These are phyloP conservation scores for Gymnothorax javanicus DNA, from an alignment of 2,797 vertebrate species.

Conservation along the genomic window DNA sequence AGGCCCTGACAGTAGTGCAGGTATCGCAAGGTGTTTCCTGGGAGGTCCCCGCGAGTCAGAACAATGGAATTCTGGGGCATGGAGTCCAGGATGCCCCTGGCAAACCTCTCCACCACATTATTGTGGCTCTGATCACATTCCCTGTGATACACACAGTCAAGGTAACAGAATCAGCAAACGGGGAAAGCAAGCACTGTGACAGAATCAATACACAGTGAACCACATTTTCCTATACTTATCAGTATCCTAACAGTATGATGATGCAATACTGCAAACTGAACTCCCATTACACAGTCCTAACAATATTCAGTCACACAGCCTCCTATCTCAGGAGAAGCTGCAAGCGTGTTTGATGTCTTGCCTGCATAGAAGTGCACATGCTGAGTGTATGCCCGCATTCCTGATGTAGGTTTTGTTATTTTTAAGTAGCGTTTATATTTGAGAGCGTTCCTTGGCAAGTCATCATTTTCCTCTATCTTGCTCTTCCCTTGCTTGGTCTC, in stretches of 20 bases:
- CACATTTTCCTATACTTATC: conserved; percentile 33
- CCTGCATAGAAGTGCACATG: conserved; percentile 32
- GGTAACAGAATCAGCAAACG: conserved; percentile 23
- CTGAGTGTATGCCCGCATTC: conserved; percentile 18
- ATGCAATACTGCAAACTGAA: neutral
- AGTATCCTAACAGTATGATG: neutral
- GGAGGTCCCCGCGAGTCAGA: conserved; percentile 92
- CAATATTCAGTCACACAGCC: conserved; percentile 3
- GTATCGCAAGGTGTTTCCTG: conserved; percentile 93
- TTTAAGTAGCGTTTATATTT: conserved; percentile 7
- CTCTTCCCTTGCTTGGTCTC: neutral
- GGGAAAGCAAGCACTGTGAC: neutral
- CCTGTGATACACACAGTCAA: conserved; percentile 60
- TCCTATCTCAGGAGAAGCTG: conserved; percentile 44
- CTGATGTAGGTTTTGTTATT: neutral
- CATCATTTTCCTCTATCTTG: conserved; percentile 47
- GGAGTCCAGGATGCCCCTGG: conserved; percentile 84
- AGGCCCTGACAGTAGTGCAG: conserved; percentile 86
- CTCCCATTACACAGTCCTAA: neutral
- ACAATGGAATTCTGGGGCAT: conserved; percentile 81
- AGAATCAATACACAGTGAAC: neutral
- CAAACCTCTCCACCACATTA: conserved; percentile 84
- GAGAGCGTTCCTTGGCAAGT: conserved; percentile 68
- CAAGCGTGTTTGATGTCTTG: neutral
- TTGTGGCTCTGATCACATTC: conserved; percentile 87